A percentile compares a stretch with the other conserved stretches of the same genome.
Conservation (phyloP, 2,113 vertebrate species). For the Neotragus moschatus region DNA sequence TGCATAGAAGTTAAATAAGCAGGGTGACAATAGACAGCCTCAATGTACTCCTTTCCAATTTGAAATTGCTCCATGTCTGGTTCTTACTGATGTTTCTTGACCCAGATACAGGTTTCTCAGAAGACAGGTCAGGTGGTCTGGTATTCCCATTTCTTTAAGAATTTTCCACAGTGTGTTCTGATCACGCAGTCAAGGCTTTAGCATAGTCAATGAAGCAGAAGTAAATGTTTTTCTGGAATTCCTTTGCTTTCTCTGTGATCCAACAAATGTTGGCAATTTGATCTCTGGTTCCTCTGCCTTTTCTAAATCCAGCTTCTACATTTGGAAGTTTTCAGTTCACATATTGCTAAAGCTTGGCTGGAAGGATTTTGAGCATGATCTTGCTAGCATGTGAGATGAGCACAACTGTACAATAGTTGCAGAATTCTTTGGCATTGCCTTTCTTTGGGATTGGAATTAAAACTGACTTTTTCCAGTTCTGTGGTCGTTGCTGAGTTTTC, state of each 20-base stretch:
- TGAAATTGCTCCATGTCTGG: background rate
- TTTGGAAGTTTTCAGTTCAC: background rate
- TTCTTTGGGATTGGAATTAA: background rate
- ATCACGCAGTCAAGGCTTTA: background rate
- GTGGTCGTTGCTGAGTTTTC: background rate
- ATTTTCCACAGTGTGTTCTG: background rate
- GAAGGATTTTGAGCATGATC: background rate
- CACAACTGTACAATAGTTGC: background rate
- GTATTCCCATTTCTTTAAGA: background rate
- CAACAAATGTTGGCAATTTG: background rate
- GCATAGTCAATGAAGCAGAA: background rate
- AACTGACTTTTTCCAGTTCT: background rate
- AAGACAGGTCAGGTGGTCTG: background rate
- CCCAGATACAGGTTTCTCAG: background rate
- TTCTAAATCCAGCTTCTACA: background rate
- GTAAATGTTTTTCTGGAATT: background rate
- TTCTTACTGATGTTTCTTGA: background rate
- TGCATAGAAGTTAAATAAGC: background rate
- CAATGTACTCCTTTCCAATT: background rate
- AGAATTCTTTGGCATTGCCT: background rate
- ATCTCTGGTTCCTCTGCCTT: background rate
- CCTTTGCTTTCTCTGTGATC: background rate
- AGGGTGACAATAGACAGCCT: background rate
- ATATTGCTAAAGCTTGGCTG: background rate
- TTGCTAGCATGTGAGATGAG: background rate